Percentiles rank a stretch among this genome's conserved stretches.
Evolutionary conservation across 1,140 invertebrate species (phyloP).

Genomic region (Aphaenogaster ashmeadi): DNA sequence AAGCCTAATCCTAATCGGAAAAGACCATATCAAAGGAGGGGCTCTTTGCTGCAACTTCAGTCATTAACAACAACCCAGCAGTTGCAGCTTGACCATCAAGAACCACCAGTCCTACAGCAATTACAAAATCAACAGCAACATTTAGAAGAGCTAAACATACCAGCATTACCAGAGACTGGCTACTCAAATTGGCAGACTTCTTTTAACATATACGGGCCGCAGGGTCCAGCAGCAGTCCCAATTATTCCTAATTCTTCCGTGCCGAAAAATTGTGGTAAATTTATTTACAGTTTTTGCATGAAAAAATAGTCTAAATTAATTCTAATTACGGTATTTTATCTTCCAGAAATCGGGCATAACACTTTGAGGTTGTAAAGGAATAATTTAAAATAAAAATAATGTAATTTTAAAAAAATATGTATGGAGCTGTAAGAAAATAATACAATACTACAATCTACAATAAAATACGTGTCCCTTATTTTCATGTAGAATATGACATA

Average conservation of each 20-base stretch:
- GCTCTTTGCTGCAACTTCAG: not conserved
- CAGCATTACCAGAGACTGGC: not conserved
- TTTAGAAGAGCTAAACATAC: not conserved
- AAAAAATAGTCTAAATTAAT: too few species aligned
- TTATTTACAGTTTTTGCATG: too few species aligned
- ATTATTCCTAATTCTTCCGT: not conserved
- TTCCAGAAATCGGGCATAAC: too few species aligned
- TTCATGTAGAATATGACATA: too few species aligned
- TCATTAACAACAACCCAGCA: not conserved
- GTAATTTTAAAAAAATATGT: too few species aligned
- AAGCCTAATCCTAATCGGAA: not conserved
- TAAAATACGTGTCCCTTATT: too few species aligned
- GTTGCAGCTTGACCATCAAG: not conserved
- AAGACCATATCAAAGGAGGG: not conserved
- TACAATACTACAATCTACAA: too few species aligned
- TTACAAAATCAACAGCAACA: not conserved
- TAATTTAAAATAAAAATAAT: too few species aligned
- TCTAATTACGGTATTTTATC: too few species aligned
- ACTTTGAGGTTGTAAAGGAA: too few species aligned
- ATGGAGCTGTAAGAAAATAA: too few species aligned
- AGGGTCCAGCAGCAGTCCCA: not conserved
- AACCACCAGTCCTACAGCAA: too few species aligned
- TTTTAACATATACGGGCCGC: not conserved
- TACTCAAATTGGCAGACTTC: not conserved
- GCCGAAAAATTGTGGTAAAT: not conserved